Conservation (phyloP, 2,113 vertebrate genomes). For the Labeo catla region DNA sequence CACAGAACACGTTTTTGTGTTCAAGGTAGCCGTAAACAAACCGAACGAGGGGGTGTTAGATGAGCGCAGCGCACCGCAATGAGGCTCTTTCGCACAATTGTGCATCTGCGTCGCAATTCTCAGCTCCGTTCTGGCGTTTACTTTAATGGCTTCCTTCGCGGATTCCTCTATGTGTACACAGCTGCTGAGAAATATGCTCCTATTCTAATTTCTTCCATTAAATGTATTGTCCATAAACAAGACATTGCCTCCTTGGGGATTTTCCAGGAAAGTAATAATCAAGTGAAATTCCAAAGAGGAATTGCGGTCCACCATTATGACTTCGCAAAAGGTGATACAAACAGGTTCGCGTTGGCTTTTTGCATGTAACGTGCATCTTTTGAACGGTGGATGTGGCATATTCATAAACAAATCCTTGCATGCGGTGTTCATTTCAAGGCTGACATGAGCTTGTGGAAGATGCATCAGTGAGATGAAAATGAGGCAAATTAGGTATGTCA, state of each 20-base stretch:
- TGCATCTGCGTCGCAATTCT: constrained; percentile 48
- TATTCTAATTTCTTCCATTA: constrained; percentile 78
- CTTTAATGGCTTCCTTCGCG: constrained; percentile 69
- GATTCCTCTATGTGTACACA: constrained; percentile 78
- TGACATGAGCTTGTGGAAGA: not conserved
- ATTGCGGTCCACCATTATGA: constrained; percentile 63
- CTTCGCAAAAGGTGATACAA: constrained; percentile 40
- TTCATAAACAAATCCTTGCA: constrained; percentile 9
- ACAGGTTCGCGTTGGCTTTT: not conserved
- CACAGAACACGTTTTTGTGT: not conserved
- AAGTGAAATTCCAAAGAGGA: constrained; percentile 69
- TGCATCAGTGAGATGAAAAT: constrained; percentile 6
- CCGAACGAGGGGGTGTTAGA: not conserved
- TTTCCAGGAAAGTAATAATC: constrained; percentile 78
- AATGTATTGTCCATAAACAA: constrained; percentile 78
- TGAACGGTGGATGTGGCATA: not conserved
- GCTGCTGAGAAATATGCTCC: constrained; percentile 72
- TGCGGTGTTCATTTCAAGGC: not conserved
- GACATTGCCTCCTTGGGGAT: constrained; percentile 70
- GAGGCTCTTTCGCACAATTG: not conserved
- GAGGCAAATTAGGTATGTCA: constrained; percentile 17
- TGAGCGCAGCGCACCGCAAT: not conserved
- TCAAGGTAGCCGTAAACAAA: constrained; percentile 19
- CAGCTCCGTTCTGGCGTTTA: constrained; percentile 61
- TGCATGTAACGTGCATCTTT: constrained; percentile 8